phyloP scores from a whole-genome alignment of 2,113 vertebrate genomes.

The Struthio camelus region DNA sequence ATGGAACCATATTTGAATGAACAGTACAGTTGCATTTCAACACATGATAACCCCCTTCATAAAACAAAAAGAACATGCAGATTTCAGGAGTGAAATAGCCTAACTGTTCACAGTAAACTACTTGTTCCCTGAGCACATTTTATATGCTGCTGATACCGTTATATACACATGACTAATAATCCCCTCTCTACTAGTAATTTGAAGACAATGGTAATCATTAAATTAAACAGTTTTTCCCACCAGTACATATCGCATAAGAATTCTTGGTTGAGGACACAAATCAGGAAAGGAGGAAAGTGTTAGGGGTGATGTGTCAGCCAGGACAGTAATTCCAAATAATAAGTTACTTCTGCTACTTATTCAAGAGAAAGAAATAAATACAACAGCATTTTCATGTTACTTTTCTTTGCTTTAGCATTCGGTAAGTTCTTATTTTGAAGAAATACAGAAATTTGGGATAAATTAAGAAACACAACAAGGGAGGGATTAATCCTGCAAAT shows the following conservation, averaged over 20 bases:
- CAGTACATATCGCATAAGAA: fast-evolving
- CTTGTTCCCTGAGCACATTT: background rate
- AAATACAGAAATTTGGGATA: background rate
- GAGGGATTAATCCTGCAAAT: background rate
- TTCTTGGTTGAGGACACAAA: background rate
- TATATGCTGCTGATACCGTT: background rate
- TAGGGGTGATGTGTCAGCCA: background rate
- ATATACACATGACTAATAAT: background rate
- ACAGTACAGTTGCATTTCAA: background rate
- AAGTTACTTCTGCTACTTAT: background rate
- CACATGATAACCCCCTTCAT: background rate
- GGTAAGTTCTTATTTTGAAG: background rate
- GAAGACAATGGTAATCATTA: background rate
- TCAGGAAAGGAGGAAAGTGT: background rate
- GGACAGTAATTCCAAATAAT: background rate
- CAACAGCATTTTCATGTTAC: background rate
- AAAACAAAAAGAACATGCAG: background rate
- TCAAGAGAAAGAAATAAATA: background rate
- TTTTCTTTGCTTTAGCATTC: background rate
- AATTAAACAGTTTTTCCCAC: background rate
- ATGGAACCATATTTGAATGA: background rate
- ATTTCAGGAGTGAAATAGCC: background rate
- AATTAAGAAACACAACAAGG: background rate
- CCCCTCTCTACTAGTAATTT: background rate
- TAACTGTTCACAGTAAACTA: background rate